Evolutionary conservation across 1,140 invertebrate genomes (phyloP).

Genomic region (Aphaenogaster floridana): DNA sequence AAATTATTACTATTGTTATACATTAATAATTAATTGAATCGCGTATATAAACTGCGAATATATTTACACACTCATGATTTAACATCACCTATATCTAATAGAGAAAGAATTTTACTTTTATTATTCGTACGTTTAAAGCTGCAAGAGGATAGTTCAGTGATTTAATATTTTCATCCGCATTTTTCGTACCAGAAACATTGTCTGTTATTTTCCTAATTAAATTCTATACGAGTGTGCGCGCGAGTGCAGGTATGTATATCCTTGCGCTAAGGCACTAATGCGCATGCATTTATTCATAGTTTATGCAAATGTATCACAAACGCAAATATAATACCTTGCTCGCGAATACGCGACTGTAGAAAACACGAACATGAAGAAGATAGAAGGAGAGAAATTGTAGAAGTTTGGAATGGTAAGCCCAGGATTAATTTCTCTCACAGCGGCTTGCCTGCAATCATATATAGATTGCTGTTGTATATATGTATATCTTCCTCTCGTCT

Average conservation of each 20-base stretch:
- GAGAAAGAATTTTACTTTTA: not conserved
- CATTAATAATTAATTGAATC: not conserved
- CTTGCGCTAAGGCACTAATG: slow-evolving; percentile 7
- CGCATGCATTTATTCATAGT: slow-evolving; percentile 44
- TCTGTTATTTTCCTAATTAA: not conserved
- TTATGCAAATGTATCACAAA: slow-evolving; percentile 47
- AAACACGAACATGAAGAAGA: not conserved
- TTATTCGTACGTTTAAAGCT: not conserved
- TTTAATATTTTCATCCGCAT: not conserved
- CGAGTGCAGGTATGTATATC: not conserved
- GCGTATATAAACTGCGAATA: not conserved
- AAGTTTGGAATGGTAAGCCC: slow-evolving; percentile 34
- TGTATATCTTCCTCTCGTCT: not conserved
- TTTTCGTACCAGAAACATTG: not conserved
- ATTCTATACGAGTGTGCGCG: not conserved
- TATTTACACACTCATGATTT: not conserved
- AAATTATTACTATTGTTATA: slow-evolving; percentile 17
- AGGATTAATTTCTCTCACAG: slow-evolving; percentile 44
- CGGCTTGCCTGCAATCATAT: slow-evolving; percentile 33
- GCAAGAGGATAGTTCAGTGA: not conserved
- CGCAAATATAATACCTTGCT: slow-evolving; percentile 9
- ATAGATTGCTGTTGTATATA: not conserved
- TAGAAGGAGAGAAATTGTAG: slow-evolving; percentile 44
- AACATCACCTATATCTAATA: not conserved
- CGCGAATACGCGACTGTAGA: slow-evolving; percentile 2